phyloP scores from a whole-genome alignment of 2,113 vertebrate genomes.

The Eublepharis macularius region DNA sequence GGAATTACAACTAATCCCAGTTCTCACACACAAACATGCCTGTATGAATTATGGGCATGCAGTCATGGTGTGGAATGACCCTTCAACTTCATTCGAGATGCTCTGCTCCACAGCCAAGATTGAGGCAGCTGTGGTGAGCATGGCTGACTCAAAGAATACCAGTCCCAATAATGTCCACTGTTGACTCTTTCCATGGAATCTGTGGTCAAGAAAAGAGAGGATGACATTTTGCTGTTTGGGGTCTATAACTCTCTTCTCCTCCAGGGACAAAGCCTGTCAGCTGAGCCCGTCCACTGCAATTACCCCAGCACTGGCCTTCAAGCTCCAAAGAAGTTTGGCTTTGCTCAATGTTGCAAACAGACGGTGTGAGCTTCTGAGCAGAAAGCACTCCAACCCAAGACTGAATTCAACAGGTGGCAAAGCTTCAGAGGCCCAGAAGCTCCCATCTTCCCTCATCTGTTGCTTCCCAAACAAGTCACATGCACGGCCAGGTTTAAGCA shows the following conservation, averaged over 20 bases:
- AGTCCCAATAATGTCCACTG: neutral
- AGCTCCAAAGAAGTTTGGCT: neutral
- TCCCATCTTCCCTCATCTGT: constrained; percentile 29
- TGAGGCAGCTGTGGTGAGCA: too few relatives aligned
- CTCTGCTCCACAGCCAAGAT: neutral
- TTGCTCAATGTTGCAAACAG: neutral
- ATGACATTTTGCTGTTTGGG: neutral
- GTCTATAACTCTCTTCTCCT: neutral
- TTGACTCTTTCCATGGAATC: neutral
- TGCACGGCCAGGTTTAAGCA: constrained; percentile 52
- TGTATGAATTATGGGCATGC: neutral
- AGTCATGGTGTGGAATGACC: neutral
- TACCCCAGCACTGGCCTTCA: neutral
- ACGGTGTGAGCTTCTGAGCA: neutral
- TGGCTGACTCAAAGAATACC: neutral
- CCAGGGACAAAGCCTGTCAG: neutral
- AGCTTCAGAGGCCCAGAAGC: neutral
- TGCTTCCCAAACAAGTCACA: constrained; percentile 50
- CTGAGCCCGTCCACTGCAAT: too few relatives aligned
- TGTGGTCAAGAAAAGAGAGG: neutral
- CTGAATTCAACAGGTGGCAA: constrained; percentile 8
- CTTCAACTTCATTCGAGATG: neutral
- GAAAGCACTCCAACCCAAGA: neutral
- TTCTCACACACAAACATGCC: neutral
- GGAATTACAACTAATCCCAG: neutral